Base-by-base conservation (phyloP, 2,113 vertebrate species). In the Dromaius novaehollandiae region DNA sequence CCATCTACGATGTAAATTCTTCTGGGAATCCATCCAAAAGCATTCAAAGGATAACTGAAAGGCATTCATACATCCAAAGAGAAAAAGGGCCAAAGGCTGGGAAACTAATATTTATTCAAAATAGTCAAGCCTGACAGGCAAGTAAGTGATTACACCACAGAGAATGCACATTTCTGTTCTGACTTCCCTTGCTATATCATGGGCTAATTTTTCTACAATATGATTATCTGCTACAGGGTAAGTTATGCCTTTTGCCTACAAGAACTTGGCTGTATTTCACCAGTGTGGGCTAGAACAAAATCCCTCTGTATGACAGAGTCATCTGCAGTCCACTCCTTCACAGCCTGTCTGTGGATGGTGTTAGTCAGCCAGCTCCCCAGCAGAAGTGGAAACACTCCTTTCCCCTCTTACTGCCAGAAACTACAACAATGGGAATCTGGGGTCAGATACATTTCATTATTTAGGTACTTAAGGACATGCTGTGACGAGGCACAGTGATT, bases 11-110 rank as follows among this genome's bases (percentile, higher is more conserved):
- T 40, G 90, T 88, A 82, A 95, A 32, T 63, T 91, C 70, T 82
- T 77, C 92, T 74, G 75, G 84, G 80, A 97, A 63, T 16, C 24
- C 36, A 74, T 50, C 66, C 94, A 91, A 89, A 90, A 70, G 26
- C 44, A n/a, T 70, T 91, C 81, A 91, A 46, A 87, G 53, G 75
- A 32, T 89, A 89, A 75, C 36, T 63, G 15, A 63, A 81, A 82
- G 77, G 85, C 28, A 2, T 85, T 80, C 88, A 91, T 66, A 50
- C 18, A 21, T 46, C 77, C 56, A 28, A 55, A 53, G 8, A 74
- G 50, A 50, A 91, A 89, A 79, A 82, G 24, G 44, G 55, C 36
- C 79, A 85, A 69, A 73, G n/a, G 13, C 26, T 60, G 56, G 36
- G 48, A 53, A 51, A 73, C 30, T 74, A 21, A 50, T 73, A 51